Conservation (phyloP, 2,113 vertebrate species). For the Oreochromis spilurus region DNA sequence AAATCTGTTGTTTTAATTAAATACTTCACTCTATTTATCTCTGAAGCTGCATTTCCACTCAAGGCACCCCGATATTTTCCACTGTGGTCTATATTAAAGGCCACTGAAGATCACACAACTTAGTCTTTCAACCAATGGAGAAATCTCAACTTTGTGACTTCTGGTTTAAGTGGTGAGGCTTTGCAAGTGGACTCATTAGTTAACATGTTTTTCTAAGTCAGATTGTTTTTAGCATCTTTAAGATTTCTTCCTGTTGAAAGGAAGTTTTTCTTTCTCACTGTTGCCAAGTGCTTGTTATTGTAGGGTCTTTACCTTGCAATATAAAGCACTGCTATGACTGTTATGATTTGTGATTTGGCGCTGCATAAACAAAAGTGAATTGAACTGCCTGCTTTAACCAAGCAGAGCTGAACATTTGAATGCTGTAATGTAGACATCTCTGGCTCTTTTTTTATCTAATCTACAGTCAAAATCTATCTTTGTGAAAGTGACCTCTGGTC, state of each 20-base stretch:
- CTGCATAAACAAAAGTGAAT: background rate
- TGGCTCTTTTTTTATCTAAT: background rate
- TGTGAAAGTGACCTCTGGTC: background rate
- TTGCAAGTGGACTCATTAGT: background rate
- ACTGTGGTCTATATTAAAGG: background rate
- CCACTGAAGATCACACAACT: background rate
- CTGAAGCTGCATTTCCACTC: background rate
- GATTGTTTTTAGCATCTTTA: background rate
- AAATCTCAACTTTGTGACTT: background rate
- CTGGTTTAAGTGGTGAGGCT: background rate
- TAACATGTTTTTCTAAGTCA: background rate
- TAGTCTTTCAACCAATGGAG: background rate
- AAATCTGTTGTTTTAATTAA: background rate
- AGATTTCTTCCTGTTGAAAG: accelerated
- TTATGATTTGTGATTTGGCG: accelerated
- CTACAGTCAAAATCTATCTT: background rate
- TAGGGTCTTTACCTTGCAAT: accelerated
- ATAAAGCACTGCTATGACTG: background rate
- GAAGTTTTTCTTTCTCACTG: background rate
- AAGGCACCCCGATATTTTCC: background rate
- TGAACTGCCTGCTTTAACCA: background rate
- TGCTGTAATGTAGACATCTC: background rate
- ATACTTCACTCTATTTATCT: background rate
- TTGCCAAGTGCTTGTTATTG: background rate
- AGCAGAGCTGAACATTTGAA: background rate